These are phyloP conservation scores for Ptiloglossa arizonensis DNA, from an alignment of 1,140 invertebrate genomes.

Conservation along the genomic window DNA sequence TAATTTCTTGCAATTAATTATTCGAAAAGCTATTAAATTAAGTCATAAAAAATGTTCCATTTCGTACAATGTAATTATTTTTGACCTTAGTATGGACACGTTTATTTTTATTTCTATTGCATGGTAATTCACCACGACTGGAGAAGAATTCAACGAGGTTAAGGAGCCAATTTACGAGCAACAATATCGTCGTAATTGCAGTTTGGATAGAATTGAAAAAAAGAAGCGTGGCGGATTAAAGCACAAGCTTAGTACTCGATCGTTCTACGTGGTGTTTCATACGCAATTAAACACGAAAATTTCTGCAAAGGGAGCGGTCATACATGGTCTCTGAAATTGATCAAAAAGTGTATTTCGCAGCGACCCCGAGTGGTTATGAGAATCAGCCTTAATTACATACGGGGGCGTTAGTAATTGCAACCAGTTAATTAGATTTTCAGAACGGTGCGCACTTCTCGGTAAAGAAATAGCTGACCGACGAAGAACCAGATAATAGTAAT, in stretches of 20 bases:
- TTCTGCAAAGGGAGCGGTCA: conserved; percentile 26
- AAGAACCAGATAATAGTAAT: conserved; percentile 22
- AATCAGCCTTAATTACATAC: conserved; percentile 59
- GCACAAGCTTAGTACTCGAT: not conserved
- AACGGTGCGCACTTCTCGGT: conserved; percentile 11
- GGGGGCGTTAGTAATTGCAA: conserved; percentile 44
- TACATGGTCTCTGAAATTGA: conserved; percentile 21
- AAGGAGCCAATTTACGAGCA: not conserved
- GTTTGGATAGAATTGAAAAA: not conserved
- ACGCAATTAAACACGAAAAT: conserved; percentile 42
- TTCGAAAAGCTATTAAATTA: too few species aligned
- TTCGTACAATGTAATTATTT: too few species aligned
- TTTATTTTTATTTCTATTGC: too few species aligned
- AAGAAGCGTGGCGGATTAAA: not conserved
- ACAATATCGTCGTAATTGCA: conserved; percentile 4
- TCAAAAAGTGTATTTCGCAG: conserved; percentile 46
- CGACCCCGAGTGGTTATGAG: conserved; percentile 46
- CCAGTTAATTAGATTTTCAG: conserved; percentile 63
- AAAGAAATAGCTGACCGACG: conserved; percentile 43
- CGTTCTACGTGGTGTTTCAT: conserved; percentile 12
- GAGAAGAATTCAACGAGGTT: not conserved
- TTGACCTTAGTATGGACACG: too few species aligned
- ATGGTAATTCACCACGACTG: too few species aligned
- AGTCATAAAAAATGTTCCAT: too few species aligned
- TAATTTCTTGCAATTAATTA: too few species aligned